Evolutionary conservation across 2,113 vertebrate genomes (phyloP).

Genomic region (Aldabrachelys gigantea): DNA sequence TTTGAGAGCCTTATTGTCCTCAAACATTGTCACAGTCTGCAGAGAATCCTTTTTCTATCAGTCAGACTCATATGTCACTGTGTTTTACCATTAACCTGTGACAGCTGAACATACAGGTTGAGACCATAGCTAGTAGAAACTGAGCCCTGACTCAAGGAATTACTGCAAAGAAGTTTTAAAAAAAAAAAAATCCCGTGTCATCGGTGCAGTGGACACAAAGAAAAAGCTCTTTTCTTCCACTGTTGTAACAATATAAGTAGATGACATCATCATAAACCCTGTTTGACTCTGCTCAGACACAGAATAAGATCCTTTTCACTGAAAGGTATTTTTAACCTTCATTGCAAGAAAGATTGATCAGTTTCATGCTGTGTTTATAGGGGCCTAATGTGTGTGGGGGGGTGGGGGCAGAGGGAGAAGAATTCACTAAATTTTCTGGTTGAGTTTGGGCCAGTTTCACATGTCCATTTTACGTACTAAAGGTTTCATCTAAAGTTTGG

Average conservation of each 20-base stretch:
- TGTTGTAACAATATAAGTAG: background rate
- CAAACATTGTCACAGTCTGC: slow-evolving; percentile 54
- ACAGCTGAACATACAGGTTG: slow-evolving; percentile 60
- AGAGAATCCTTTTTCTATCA: slow-evolving; percentile 64
- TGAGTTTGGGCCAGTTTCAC: background rate
- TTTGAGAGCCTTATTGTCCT: slow-evolving; percentile 68
- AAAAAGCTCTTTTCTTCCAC: background rate
- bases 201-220: fast-evolving
- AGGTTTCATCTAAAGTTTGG: background rate
- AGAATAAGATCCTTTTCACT: background rate
- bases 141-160: background rate
- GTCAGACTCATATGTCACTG: slow-evolving; percentile 5
- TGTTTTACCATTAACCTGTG: background rate
- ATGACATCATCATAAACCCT: background rate
- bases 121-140: background rate
- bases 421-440: background rate
- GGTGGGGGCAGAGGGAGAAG: background rate
- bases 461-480: background rate
- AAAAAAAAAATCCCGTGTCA: background rate
- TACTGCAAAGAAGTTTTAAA: background rate
- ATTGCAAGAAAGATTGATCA: background rate
- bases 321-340: background rate
- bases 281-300: background rate
- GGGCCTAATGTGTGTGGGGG: background rate
- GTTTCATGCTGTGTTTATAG: background rate